Percentiles rank a stretch among this genome's conserved stretches.
Evolutionary conservation across 2,797 vertebrate species (phyloP).

Genomic region (Spinus pinus): DNA sequence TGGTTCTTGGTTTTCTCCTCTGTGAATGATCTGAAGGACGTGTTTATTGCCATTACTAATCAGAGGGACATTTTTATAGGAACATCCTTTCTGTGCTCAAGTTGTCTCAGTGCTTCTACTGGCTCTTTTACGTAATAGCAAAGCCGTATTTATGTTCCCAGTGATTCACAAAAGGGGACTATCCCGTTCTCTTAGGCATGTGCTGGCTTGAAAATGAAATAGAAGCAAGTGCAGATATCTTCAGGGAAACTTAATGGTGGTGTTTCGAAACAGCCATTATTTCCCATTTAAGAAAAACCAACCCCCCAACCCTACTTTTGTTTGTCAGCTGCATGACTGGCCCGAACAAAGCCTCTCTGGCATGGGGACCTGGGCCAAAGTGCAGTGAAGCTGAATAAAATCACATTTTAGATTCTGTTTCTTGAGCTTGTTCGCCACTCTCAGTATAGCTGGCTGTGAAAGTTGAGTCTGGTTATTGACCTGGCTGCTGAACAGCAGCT

Average conservation of each 20-base stretch:
- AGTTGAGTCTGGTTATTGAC: background rate
- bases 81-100: background rate
- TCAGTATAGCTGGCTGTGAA: slow-evolving; percentile 1
- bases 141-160: background rate
- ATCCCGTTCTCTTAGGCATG: background rate
- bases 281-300: slow-evolving; percentile 33
- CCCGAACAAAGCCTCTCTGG: background rate
- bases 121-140: slow-evolving; percentile 19
- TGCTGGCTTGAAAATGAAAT: background rate
- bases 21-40: background rate
- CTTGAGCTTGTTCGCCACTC: background rate
- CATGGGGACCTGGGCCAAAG: background rate
- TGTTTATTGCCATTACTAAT: slow-evolving; percentile 25
- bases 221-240: slow-evolving; percentile 32
- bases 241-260: slow-evolving; percentile 37
- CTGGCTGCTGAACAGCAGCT: background rate
- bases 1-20: background rate
- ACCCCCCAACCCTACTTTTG: slow-evolving; percentile 31
- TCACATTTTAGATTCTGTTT: background rate
- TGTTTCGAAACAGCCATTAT: slow-evolving; percentile 41
- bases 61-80: background rate
- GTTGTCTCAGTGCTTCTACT: background rate
- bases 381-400: background rate
- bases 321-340: background rate
- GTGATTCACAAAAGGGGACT: background rate